These are phyloP conservation scores for Plebejus anna DNA, from an alignment of 2,888 invertebrate genomes.

Conservation along the genomic window DNA sequence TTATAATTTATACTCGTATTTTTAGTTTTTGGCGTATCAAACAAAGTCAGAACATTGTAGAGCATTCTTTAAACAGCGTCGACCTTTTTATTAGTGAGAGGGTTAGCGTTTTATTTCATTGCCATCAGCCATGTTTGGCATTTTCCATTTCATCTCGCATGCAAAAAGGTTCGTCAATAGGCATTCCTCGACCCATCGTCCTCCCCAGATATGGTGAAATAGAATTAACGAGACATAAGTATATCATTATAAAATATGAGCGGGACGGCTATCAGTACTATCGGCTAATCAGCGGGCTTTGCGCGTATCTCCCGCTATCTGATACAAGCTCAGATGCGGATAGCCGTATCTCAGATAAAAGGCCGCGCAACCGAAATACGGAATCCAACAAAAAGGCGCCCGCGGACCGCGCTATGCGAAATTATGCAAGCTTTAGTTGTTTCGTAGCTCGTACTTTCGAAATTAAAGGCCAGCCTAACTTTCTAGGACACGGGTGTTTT, in stretches of 20 bases:
- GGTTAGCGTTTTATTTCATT: neutral
- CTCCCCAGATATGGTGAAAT: neutral
- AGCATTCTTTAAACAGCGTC: neutral
- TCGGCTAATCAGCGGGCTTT: conserved; percentile 63
- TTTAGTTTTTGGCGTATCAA: neutral
- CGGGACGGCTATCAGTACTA: conserved; percentile 47
- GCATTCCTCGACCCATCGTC: neutral
- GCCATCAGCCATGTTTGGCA: neutral
- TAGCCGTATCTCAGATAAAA: conserved; percentile 72
- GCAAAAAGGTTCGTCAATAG: conserved; percentile 12
- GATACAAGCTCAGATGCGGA: conserved; percentile 63
- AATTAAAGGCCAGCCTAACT: too few species aligned
- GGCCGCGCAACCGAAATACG: conserved; percentile 72
- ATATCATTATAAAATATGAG: conserved; percentile 48
- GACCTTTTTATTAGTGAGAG: neutral
- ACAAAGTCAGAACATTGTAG: neutral
- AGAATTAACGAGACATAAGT: conserved; percentile 41
- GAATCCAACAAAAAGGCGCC: conserved; percentile 63
- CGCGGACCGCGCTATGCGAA: conserved; percentile 48
- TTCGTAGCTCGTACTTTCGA: too few species aligned
- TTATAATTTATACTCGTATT: neutral
- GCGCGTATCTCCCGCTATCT: conserved; percentile 55
- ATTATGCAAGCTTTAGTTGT: conserved; percentile 30
- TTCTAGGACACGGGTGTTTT: too few species aligned
- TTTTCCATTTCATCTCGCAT: neutral